A percentile compares a stretch with the other conserved stretches of the same genome.
These are phyloP conservation scores for Arenaria interpres DNA, from an alignment of 2,113 vertebrate genomes.

Conservation along the genomic window DNA sequence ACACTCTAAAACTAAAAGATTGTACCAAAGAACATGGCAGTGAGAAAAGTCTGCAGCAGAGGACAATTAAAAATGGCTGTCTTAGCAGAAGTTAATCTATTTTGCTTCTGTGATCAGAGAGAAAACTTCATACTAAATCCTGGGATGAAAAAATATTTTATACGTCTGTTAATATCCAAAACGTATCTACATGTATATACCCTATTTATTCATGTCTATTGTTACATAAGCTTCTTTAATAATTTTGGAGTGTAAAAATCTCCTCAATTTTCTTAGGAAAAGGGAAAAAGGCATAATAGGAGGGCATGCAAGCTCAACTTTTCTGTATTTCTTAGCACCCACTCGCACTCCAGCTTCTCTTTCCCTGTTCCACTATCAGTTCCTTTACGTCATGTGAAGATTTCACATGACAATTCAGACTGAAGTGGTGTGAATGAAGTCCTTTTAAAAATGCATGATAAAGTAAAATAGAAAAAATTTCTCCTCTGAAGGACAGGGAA, in stretches of 20 bases:
- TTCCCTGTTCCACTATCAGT: background rate
- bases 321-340: background rate
- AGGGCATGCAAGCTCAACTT: background rate
- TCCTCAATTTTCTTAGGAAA: background rate
- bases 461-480: background rate
- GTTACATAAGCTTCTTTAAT: background rate
- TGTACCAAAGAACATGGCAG: background rate
- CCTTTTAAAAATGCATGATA: background rate
- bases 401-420: background rate
- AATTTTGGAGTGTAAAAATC: background rate
- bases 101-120: background rate
- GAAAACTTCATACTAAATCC: background rate
- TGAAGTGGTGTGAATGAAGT: background rate
- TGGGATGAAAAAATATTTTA: background rate
- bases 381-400: background rate
- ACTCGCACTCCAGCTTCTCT: background rate
- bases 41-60: background rate
- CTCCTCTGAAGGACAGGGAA: background rate
- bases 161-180: background rate
- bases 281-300: background rate
- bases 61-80: background rate
- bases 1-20: background rate
- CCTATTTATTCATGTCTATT: background rate
- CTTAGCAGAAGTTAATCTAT: background rate
- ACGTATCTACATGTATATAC: background rate